Base-by-base conservation (phyloP, 23 tunicate species). In the Clavelina lepadiformis region DNA sequence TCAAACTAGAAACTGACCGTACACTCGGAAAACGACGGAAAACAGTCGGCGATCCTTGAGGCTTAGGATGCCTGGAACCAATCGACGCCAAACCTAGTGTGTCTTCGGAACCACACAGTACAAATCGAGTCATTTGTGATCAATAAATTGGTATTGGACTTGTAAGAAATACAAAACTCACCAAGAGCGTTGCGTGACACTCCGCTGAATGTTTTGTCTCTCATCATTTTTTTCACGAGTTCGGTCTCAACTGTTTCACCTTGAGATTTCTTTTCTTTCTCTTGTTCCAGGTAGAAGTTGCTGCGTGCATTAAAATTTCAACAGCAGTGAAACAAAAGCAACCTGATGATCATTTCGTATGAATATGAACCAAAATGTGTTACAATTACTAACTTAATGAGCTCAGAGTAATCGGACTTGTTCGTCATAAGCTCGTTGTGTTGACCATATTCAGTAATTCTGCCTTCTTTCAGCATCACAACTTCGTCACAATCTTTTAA, bases 401-500 rank as follows among this genome's bases (percentile, higher is more conserved):
- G 66, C 6, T 66, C 73, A 4, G 63, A 36, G 35, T 61, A 79
- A 31, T 69, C 76, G 36, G 49, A 18, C 7, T 60, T 59, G 21
- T 60, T 59, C 46, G 63, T 67, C 82, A 88, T 74, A 27, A 93
- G 31, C 29, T 93, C 78, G 29, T 85, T 88, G 63, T 93, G 93
- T 11, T 68, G 52, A 58, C 99, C 99, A 5, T 63, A 61, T 46
- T 85, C 88, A 35, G 69, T 79, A 45, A 93, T 75, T 61, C 75
- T 59, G 26, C 99, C 99, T 15, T 86, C 77, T 55, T 73, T 79
- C 51, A 93, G 21, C 49, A 93, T 28, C 41, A 85, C 46, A 33
- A 93, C 88, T 32, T 81, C 82, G 67, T 93, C 99, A 44, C 99
- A 93, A 61, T 79, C 86, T 75, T 88, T 88, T 61, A 93, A 63